Evolutionary conservation across 1,140 invertebrate genomes (phyloP).

Genomic region (Micrasema longulum): DNA sequence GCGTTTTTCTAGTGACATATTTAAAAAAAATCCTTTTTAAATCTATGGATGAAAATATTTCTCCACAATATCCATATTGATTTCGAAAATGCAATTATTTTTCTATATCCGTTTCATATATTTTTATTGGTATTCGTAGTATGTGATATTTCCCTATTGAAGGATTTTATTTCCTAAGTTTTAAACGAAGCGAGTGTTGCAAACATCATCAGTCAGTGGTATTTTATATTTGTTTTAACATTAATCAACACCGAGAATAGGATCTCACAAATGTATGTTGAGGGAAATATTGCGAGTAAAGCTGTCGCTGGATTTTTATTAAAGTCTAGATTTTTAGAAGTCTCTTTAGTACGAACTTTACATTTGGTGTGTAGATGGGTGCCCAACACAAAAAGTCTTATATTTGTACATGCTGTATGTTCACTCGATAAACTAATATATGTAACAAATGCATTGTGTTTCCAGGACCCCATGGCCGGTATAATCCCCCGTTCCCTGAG

Average conservation of each 20-base stretch:
- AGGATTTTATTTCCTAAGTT: background rate
- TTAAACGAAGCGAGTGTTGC: background rate
- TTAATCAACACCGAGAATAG: no score
- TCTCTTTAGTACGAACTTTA: background rate
- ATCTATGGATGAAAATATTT: no score
- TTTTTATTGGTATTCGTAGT: no score
- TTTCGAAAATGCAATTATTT: no score
- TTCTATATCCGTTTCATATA: no score
- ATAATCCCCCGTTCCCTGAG: conserved; percentile 87
- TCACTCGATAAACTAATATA: background rate
- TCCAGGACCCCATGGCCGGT: conserved; percentile 82
- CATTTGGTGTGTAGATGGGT: background rate
- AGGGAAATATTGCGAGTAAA: no score
- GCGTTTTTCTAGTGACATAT: no score
- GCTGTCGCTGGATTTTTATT: background rate
- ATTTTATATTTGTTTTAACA: background rate
- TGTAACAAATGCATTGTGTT: background rate
- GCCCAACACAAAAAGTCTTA: background rate
- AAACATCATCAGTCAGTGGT: background rate
- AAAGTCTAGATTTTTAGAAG: background rate
- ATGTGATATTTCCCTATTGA: no score
- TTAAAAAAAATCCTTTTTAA: no score
- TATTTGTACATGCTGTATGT: background rate
- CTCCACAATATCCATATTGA: no score
- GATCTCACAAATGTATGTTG: background rate